Base-by-base conservation (phyloP, 2,797 vertebrate species). In the Chaetodon trifasciatus region DNA sequence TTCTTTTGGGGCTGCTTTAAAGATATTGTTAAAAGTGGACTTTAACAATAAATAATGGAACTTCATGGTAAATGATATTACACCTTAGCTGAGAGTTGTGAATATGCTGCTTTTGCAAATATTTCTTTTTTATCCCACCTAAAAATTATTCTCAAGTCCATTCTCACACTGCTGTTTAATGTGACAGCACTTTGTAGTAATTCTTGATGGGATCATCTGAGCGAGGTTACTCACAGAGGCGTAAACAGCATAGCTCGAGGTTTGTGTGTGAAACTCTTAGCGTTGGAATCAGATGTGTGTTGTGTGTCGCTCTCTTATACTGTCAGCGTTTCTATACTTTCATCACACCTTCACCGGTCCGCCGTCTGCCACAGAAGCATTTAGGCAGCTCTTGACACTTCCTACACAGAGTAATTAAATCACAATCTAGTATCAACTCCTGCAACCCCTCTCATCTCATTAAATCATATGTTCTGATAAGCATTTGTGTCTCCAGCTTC, bases 301-400 rank as follows among this genome's bases (percentile, higher is more conserved):
- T 67, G 69, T 91, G 87, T 89, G 65, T 74, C 52, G 16, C 75
- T 79, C 81, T 40, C 64, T 86, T 74, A 76, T 74, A 70, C 79
- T 87, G 89, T 90, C 91, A 92, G 82, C 70, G 23, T 82, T 87
- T 87, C 87, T 78, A 72, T 82, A 78, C 88, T 90, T 89, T 91
- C 74, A 90, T 91, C 86, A 61, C 55, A 76, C 74, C 68, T 79
- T 83, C 82, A 70, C 37, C 57, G 60, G 87, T 89, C 83, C 81
- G 67, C 76, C 56, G 60, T 71, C 79, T 74, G 71, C 72, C 83
- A 86, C 78, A 71, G 66, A 91, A 73, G 67, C 76, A 44, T 89
- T 91, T 70, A 81, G 74, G 82, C 67, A 76, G 70, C 85, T 67
- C 84, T 81, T 87, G 85, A 90, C 85, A 86, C 86, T 74, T 89